Base-by-base conservation (phyloP, 2,797 vertebrate species). In the Garrulus glandarius region DNA sequence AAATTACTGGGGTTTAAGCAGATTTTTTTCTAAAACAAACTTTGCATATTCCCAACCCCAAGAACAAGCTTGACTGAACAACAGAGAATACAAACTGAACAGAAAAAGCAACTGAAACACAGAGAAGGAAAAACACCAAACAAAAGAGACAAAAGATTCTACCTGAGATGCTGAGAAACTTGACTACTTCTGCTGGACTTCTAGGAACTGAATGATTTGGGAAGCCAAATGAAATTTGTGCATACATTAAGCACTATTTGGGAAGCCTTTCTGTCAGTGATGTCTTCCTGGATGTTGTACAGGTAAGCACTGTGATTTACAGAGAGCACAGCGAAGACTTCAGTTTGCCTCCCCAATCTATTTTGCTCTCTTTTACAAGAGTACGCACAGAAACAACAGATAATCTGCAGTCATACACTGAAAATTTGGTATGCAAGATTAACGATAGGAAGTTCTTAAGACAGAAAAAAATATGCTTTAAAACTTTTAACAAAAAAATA, bases 151-250 rank as follows among this genome's bases (percentile, higher is more conserved):
- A 8, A 59, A 46, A 24, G 7, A 47, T 41, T 36, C 37, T 44
- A 27, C 17, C 15, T 50, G 24, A 63, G 32, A 27, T 49, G 29
- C 12, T 52, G 50, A 71, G 30, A 64, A 65, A 46, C n/a, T 21
- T 53, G 13, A 78, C 6, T 59, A 59, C 46, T 84, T 59, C 72
- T 46, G 46, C 5, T 9, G 4, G 26, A 52, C 11, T 59, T 71
- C 12, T 3, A 39, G 13, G 26, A 53, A 53, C 4, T 46, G 29
- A 27, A 21, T 1, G 9, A 23, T 9, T 78, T 0, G 0, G 19
- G 22, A 65, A 71, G 34, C 5, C 30, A 32, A 29, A 27, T 24
- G 46, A 71, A 65, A 41, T 46, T 11, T 41, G 32, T 39, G 56
- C 23, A 34, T 6, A 19, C n/a, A 39, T 5, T 30, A 15, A 44